A percentile compares a stretch with the other conserved stretches of the same genome.
These are phyloP conservation scores for Reticulitermes lucifugus DNA, from an alignment of 2,888 invertebrate species.

Conservation along the genomic window DNA sequence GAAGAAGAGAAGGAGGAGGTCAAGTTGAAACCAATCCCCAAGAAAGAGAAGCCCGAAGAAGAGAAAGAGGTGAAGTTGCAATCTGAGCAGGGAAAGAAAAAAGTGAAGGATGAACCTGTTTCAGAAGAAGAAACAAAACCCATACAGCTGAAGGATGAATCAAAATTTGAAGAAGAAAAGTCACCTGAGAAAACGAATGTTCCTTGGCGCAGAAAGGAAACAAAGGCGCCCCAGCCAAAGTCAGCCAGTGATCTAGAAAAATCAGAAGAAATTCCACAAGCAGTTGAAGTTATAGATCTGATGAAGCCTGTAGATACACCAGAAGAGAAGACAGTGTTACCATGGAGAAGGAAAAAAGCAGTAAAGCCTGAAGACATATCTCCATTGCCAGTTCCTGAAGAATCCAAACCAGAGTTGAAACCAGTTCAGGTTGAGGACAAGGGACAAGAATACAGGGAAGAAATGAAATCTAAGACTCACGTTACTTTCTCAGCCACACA, in stretches of 20 bases:
- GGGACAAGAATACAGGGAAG: conserved; percentile 45
- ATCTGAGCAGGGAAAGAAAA: conserved; percentile 51
- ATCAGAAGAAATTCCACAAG: conserved; percentile 8
- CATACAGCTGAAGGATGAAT: conserved; percentile 11
- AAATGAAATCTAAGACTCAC: conserved; percentile 44
- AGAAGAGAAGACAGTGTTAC: not conserved
- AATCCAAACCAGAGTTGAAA: conserved; percentile 28
- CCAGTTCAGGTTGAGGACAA: conserved; percentile 43
- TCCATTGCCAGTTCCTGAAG: conserved; percentile 10
- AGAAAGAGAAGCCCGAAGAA: conserved; percentile 57
- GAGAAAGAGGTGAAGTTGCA: conserved; percentile 54
- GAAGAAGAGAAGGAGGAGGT: conserved; percentile 41
- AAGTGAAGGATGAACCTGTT: conserved; percentile 55
- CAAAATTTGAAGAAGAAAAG: conserved; percentile 34
- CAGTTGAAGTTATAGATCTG: not conserved
- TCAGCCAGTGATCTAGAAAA: not conserved
- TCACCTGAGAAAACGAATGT: conserved; percentile 59
- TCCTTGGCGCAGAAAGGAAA: conserved; percentile 45
- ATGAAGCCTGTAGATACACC: conserved; percentile 19
- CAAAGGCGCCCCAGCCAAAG: conserved; percentile 19
- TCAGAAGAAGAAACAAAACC: conserved; percentile 40
- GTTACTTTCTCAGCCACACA: conserved; percentile 32
- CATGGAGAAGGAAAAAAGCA: conserved; percentile 3
- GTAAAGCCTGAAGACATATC: not conserved
- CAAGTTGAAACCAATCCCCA: conserved; percentile 45